Evolutionary conservation across 2,888 invertebrate species (phyloP).

Genomic region (Bembecia ichneumoniformis): DNA sequence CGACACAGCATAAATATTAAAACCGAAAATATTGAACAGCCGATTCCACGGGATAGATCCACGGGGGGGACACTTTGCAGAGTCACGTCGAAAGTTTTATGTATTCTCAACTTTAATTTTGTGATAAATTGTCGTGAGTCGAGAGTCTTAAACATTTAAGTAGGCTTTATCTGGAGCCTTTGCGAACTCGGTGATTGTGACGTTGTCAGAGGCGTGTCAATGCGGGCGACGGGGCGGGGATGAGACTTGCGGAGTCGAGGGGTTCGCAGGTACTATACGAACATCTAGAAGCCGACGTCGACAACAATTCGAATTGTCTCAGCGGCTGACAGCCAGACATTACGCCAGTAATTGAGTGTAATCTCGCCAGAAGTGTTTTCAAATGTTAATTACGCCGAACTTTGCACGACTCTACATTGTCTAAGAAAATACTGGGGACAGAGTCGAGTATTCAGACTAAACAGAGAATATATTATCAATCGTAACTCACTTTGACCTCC

Average conservation of each 20-base stretch:
- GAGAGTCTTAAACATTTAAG: constrained; percentile 11
- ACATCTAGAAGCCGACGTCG: constrained; percentile 2
- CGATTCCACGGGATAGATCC: too few species aligned
- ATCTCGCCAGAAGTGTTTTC: constrained; percentile 12
- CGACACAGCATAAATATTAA: too few species aligned
- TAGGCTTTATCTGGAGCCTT: constrained; percentile 10
- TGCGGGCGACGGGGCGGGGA: neutral
- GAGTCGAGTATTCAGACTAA: neutral
- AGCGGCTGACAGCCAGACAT: constrained; percentile 11
- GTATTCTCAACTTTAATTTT: constrained; percentile 7
- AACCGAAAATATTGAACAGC: too few species aligned
- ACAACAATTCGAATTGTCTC: constrained; percentile 14
- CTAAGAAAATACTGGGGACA: neutral
- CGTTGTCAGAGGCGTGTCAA: constrained; percentile 6
- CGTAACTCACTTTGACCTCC: too few species aligned
- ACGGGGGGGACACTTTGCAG: too few species aligned
- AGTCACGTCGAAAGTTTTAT: constrained; percentile 1
- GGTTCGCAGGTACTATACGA: neutral
- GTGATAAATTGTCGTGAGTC: constrained; percentile 14
- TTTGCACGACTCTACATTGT: neutral
- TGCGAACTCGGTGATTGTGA: constrained; percentile 11
- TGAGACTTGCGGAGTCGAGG: neutral
- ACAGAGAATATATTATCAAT: too few species aligned
- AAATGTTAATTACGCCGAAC: constrained; percentile 4
- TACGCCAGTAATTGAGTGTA: constrained; percentile 18